These are phyloP conservation scores for Acanthochromis polyacanthus DNA, from an alignment of 2,113 vertebrate genomes.

Conservation along the genomic window DNA sequence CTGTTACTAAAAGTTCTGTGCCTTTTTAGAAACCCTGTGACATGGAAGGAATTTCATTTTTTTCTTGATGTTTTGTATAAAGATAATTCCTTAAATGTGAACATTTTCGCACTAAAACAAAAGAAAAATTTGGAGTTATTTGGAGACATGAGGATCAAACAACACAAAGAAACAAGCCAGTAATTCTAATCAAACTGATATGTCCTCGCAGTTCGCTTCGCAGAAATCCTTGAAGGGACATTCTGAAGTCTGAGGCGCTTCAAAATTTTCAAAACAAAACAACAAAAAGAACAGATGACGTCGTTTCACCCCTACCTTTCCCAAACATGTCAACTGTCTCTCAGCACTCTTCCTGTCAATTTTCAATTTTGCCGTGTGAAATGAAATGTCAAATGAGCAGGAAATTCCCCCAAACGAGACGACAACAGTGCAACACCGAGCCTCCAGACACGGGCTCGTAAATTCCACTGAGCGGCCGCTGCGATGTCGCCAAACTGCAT, in stretches of 20 bases:
- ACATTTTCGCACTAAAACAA: too few relatives aligned
- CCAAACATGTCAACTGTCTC: conserved; percentile 48
- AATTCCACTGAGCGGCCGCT: conserved; percentile 53
- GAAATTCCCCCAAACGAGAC: conserved; percentile 68
- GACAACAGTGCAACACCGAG: neutral
- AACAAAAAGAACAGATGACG: conserved; percentile 30
- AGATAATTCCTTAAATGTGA: too few relatives aligned
- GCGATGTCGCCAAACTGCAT: neutral
- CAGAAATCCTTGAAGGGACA: conserved; percentile 14
- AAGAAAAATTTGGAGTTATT: too few relatives aligned
- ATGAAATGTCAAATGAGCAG: conserved; percentile 63
- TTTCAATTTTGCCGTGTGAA: conserved; percentile 53
- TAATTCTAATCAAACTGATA: conserved; percentile 1
- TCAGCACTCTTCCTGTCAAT: conserved; percentile 57
- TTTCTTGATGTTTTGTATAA: too few relatives aligned
- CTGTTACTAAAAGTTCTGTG: too few relatives aligned
- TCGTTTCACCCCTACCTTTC: conserved; percentile 27
- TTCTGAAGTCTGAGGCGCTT: conserved; percentile 4
- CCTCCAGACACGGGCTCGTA: conserved; percentile 23
- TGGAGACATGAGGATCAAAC: neutral
- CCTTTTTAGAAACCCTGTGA: too few relatives aligned
- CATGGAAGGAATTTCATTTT: too few relatives aligned
- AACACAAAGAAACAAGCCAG: neutral
- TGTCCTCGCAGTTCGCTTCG: conserved; percentile 1
- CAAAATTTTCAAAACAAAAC: conserved; percentile 15